Base-by-base conservation (phyloP, 1,140 invertebrate species). In the Cyphomyrmex costatus region DNA sequence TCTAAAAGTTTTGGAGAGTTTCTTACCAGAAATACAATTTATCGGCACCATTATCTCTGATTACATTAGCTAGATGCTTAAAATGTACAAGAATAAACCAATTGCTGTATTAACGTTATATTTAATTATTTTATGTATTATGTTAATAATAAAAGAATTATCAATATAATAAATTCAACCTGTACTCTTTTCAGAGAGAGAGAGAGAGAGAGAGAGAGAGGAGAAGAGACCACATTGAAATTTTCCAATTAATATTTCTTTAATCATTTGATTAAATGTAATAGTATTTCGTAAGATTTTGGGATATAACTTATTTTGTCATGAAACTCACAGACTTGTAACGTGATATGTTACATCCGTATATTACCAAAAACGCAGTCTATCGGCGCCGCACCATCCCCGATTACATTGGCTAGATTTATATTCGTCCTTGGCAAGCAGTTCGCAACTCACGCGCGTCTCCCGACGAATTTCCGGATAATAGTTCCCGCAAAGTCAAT, bases 381-480 rank as follows among this genome's bases (percentile, higher is more conserved):
- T 79, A 87, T 56, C 56, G 85, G 24, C 79, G 36, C 60, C 60
- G n/a, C n/a, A 49, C 60, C 60, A 58, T 46, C n/a, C 71, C 14
- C 65, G 2, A 60, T 53, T 58, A 46, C 77, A 24, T 21, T 36
- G 58, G 42, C 14, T 46, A 46, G 76, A 90, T 90, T 90, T 89
- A 89, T 76, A 49, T 27, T 53, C 76, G 85, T 85, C 89, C 88
- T 90, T 90, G 89, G 83, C 89, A 89, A 89, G 76, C 61, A 24
- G 36, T 21, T 30, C 49, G 16, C 66, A 21, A 56, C 21, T 70
- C 65, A 19, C 33, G 49, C 60, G 74, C 27, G 27, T 46, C 74
- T 66, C 66, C 27, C 51, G 56, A 33, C 56, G 86, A 88, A 79
- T 87, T 61, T 70, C 49, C 27, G 66, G 56, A 89, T 77, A 90